Conservation (phyloP, 2,888 invertebrate species). For the Pseudococcus jackbeardsleyi region DNA sequence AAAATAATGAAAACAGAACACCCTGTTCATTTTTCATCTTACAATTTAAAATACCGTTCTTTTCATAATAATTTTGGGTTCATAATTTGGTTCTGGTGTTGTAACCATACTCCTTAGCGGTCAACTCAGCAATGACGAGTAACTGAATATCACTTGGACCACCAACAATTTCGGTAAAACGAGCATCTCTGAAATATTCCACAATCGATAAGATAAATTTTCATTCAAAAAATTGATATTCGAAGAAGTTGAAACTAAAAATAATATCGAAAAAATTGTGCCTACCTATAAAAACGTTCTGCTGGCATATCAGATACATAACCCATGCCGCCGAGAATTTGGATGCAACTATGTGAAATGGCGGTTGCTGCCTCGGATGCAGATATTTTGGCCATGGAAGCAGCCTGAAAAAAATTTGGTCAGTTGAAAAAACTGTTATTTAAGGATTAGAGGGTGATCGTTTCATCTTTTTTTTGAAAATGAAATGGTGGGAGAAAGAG, state of each 20-base stretch:
- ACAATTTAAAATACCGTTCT: no score
- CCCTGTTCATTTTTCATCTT: no score
- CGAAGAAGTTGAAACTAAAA: not conserved
- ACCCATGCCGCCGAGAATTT: slow-evolving; percentile 82
- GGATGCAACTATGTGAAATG: slow-evolving; percentile 79
- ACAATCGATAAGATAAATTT: not conserved
- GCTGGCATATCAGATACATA: slow-evolving; percentile 79
- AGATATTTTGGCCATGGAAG: slow-evolving; percentile 83
- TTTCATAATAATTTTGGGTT: no score
- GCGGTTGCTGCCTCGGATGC: slow-evolving; percentile 80
- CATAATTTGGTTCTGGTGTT: slow-evolving; percentile 47
- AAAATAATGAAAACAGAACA: no score
- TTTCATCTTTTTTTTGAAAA: no score
- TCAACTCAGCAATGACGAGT: slow-evolving; percentile 77
- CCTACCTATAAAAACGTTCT: slow-evolving; percentile 79
- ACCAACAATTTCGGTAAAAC: slow-evolving; percentile 86
- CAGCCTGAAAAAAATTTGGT: slow-evolving; percentile 71
- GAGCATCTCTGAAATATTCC: slow-evolving; percentile 75
- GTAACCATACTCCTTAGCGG: slow-evolving; percentile 76
- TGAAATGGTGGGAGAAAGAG: no score
- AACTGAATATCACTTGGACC: slow-evolving; percentile 85
- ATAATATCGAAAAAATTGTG: not conserved
- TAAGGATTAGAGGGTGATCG: no score
- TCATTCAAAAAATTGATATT: not conserved
- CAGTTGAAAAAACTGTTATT: not conserved